A percentile compares a stretch with the other conserved stretches of the same genome.
phyloP scores from a whole-genome alignment of 1,140 invertebrate species.

The Heliconius himera region DNA sequence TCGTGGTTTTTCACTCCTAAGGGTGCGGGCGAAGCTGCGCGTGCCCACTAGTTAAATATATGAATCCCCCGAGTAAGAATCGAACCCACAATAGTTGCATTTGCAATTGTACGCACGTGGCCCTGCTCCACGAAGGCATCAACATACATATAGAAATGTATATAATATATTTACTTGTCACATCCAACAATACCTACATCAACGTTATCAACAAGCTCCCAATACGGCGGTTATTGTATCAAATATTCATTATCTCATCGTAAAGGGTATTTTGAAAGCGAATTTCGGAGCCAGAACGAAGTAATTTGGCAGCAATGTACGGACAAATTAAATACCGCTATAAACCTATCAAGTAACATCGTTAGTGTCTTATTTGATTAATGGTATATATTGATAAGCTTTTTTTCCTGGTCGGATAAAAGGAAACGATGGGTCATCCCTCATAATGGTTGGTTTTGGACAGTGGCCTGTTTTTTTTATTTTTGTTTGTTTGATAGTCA shows the following conservation, averaged over 20 bases:
- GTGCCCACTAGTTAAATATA: too few relatives aligned
- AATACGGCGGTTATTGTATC: constrained; percentile 62
- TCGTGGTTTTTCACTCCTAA: too few relatives aligned
- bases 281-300: constrained; percentile 46
- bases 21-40: too few relatives aligned
- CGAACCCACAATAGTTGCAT: too few relatives aligned
- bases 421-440: constrained; percentile 35
- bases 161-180: constrained; percentile 7
- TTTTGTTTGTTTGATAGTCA: background rate
- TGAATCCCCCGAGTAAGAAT: too few relatives aligned
- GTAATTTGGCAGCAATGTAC: constrained; percentile 57
- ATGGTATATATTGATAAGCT: constrained; percentile 28
- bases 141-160: background rate
- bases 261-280: constrained; percentile 61
- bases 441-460: constrained; percentile 24
- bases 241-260: constrained; percentile 72
- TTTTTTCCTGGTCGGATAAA: constrained; percentile 31
- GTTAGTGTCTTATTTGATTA: constrained; percentile 42
- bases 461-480: constrained; percentile 1
- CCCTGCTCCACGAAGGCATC: too few relatives aligned
- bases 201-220: constrained; percentile 46
- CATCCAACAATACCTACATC: constrained; percentile 35
- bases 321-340: constrained; percentile 51
- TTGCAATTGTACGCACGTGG: too few relatives aligned
- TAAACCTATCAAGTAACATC: constrained; percentile 45